Percentiles rank a stretch among this genome's conserved stretches.
phyloP scores from a whole-genome alignment of 2,888 invertebrate genomes.

The Ochropleura plecta region DNA sequence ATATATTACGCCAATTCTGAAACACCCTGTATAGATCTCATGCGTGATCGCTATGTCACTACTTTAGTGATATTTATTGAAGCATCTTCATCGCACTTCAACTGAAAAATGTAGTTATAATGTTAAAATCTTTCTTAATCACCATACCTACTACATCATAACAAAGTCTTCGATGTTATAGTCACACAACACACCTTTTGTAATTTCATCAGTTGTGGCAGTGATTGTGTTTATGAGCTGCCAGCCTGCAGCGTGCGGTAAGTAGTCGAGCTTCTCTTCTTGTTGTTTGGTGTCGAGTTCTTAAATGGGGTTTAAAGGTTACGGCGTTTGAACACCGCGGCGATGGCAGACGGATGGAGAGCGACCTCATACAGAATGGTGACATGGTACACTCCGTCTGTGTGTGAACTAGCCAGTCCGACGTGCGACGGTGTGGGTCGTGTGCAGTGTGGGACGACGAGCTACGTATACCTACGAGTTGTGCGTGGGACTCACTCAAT shows the following conservation, averaged over 20 bases:
- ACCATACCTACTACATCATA: background rate
- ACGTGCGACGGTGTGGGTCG: background rate
- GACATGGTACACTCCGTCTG: background rate
- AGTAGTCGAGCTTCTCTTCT: conserved; percentile 14
- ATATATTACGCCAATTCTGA: too few relatives aligned
- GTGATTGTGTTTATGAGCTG: background rate
- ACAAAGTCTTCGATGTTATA: background rate
- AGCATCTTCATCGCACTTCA: too few relatives aligned
- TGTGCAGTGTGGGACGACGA: background rate
- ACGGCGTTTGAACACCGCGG: conserved; percentile 14
- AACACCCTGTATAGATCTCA: too few relatives aligned
- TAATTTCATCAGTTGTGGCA: background rate
- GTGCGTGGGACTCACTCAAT: background rate
- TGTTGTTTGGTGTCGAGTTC: background rate
- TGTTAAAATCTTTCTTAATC: background rate
- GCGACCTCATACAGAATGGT: conserved; percentile 17
- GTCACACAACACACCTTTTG: background rate
- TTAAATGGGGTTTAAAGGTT: conserved; percentile 46
- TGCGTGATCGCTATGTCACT: background rate
- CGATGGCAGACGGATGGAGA: conserved; percentile 9
- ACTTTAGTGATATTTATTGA: too few relatives aligned
- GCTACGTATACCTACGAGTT: conserved; percentile 2
- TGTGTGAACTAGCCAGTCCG: background rate
- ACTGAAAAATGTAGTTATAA: background rate
- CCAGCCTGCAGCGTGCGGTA: background rate